Evolutionary conservation across 2,888 invertebrate genomes (phyloP).

Genomic region (Lycaena phlaeas): DNA sequence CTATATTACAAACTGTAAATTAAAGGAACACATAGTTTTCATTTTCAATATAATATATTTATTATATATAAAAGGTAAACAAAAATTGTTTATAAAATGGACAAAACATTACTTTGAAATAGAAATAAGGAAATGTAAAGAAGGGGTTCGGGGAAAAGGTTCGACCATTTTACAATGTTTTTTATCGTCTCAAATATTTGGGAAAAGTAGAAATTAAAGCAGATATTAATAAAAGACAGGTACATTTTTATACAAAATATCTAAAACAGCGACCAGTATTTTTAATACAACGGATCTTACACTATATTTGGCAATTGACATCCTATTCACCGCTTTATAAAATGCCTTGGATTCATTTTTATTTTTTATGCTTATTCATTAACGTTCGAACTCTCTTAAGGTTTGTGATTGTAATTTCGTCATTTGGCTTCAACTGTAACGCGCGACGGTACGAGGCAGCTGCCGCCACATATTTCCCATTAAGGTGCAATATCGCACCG

Average conservation of each 20-base stretch:
- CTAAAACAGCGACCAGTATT: not conserved
- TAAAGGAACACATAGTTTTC: no score
- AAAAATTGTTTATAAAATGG: no score
- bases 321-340: slow-evolving; percentile 32
- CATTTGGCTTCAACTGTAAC: slow-evolving; percentile 88
- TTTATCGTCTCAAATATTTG: not conserved
- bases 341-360: slow-evolving; percentile 22
- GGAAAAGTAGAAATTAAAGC: not conserved
- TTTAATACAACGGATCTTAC: slow-evolving; percentile 23
- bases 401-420: slow-evolving; percentile 90
- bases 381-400: slow-evolving; percentile 74
- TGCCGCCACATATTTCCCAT: slow-evolving; percentile 91
- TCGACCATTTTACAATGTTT: slow-evolving; percentile 3
- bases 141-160: not conserved
- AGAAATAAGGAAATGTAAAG: slow-evolving; percentile 8
- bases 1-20: no score
- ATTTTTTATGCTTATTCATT: slow-evolving; percentile 52
- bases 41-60: no score
- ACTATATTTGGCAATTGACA: slow-evolving; percentile 58
- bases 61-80: no score
- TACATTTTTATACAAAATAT: not conserved
- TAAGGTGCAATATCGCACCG: slow-evolving; percentile 94
- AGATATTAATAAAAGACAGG: not conserved
- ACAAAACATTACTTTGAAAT: slow-evolving; percentile 14
- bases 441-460: slow-evolving; percentile 90